phyloP scores from a whole-genome alignment of 2,888 invertebrate genomes.

The Frankliniella intonsa region DNA sequence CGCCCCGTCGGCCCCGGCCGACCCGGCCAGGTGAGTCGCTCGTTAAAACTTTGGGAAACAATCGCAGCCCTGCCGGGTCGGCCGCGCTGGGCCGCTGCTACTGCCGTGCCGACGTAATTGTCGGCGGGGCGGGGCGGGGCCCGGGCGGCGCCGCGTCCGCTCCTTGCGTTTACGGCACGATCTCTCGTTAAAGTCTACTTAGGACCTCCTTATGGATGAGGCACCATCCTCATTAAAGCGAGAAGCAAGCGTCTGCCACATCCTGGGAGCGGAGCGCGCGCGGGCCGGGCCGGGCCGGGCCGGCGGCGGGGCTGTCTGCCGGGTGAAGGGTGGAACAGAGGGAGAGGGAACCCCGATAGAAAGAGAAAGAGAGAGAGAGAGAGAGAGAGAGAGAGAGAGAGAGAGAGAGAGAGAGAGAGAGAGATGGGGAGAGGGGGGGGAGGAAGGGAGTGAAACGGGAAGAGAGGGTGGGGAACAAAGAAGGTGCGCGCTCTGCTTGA shows the following conservation, averaged over 20 bases:
- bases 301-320: too few species aligned
- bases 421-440: constrained; percentile 27
- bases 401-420: constrained; percentile 19
- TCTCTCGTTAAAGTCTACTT: constrained; percentile 25
- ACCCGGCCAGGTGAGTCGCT: constrained; percentile 30
- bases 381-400: constrained; percentile 27
- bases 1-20: background rate
- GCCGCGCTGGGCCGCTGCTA: background rate
- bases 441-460: constrained; percentile 5
- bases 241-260: constrained; percentile 7
- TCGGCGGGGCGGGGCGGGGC: background rate
- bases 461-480: background rate
- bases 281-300: too few species aligned
- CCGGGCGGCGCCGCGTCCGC: background rate
- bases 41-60: constrained; percentile 21
- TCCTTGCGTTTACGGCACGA: background rate
- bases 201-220: constrained; percentile 7
- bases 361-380: constrained; percentile 8
- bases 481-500: constrained; percentile 26
- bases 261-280: background rate
- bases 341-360: background rate
- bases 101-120: too few species aligned
- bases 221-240: constrained; percentile 19
- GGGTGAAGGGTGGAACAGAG: too few species aligned
- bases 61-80: background rate